Evolutionary conservation across 1,140 invertebrate genomes (phyloP), one percentile per base, ranked within the genome.

Genomic region (Drosophila varians): DNA sequence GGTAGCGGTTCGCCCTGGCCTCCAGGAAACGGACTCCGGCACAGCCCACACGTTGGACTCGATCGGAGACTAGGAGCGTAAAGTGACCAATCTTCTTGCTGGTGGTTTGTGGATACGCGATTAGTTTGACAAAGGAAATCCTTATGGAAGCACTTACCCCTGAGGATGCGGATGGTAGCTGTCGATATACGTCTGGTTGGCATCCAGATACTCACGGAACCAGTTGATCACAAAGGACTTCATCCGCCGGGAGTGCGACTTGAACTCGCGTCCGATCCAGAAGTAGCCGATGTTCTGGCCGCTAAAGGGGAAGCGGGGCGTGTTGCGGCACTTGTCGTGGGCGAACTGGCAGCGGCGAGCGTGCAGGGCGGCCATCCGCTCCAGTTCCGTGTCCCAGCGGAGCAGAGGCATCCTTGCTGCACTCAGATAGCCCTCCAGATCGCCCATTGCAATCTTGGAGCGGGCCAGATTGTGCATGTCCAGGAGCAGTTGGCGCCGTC

Each of bases 261-360:
- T 89, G 28, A 90, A 89, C 26, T 90, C 66, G 23, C 77, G 75
- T 14, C 73, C 83, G 46, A 88, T 90, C 84, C 84, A 90, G 46
- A 87, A 89, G 64, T 86, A 87, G 1, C 83, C 89, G 21, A 91
- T 89, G 53, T 91, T 91, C 43, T 91, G 90, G 1, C 90, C 90
- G 38, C 87, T 88, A 7, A 68, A 71, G n/a, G 42, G 43, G 48
- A 55, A 90, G 4, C 57, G 66, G 5, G 55, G 66, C 11, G 90
- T 90, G 55, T 90, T 91, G 12, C 87, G 74, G 58, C 90, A 91
- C 34, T 69, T 36, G 61, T 91, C 90, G 57, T 91, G 90, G 3
- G 56, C 79, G 11, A 91, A 90, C 9, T 68, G 77, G 7, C 90
- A 91, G 4, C 80, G 70, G 36, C 71, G 82, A 5, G 65, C 89